Evolutionary conservation across 2,113 vertebrate species (phyloP), one percentile per base, ranked within the genome.

Genomic region (Strigops habroptila): DNA sequence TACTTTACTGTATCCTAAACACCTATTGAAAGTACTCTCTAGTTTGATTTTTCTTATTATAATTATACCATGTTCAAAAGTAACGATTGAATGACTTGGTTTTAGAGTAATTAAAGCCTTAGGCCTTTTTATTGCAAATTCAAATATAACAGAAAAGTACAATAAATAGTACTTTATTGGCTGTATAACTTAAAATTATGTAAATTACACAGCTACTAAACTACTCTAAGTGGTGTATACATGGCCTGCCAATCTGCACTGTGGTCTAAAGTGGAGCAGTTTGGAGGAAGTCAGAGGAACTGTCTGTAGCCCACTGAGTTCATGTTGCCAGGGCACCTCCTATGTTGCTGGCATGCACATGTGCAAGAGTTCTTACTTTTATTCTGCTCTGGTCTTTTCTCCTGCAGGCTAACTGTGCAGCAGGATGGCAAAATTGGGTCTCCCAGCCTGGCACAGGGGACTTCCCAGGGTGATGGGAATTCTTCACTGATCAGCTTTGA

Each of bases 161-260:
- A 82, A 52, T 91, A 96, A 95, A 95, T 93, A 86, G 60, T 67
- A 81, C 22, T 51, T 90, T 82, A 92, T 92, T 93, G 28, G 28
- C 64, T 93, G 19, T 67, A 37, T 83, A 90, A 94, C 92, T 93
- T 96, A 46, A 91, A 96, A 93, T 96, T 82, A 93, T 93, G 91
- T 84, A 94, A 93, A 94, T 96, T 80, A 51, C 55, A 85, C 53
- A 91, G 57, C 60, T 90, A 71, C 69, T 75, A 65, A 95, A 44
- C 53, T 85, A 68, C 14, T 84, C 7, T 31, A 91, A 92, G 59
- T 93, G 57, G 62, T 88, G 68, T 88, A 81, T 90, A 78, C 63
- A 60, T 43, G 63, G 62, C 67, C 30, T 69, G 14, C 23, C 12
- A 10, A 3, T 44, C 11, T 39, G 18, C 9, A 12, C 17, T 18